Conservation (phyloP, 2,113 vertebrate species). For the Toxotes jaculatrix region DNA sequence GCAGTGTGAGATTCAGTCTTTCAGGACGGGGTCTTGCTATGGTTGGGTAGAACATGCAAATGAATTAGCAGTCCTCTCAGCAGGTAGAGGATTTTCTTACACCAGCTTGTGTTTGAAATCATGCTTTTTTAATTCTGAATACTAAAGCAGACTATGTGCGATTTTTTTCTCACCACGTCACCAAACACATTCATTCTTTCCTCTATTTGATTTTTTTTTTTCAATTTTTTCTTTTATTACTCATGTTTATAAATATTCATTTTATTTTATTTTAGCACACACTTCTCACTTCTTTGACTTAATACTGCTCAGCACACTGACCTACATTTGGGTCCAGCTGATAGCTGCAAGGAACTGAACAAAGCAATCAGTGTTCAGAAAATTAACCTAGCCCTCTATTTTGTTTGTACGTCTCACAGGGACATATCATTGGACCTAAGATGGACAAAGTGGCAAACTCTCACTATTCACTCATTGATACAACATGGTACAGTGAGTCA, state of each 20-base stretch:
- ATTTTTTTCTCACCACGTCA: constrained; percentile 37
- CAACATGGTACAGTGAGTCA: constrained; percentile 18
- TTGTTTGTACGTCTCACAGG: neutral
- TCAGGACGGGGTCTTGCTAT: constrained; percentile 15
- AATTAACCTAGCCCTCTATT: constrained; percentile 7
- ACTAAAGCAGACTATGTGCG: neutral
- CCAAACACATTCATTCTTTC: neutral
- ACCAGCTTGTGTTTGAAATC: constrained; percentile 18
- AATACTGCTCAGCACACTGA: constrained; percentile 1
- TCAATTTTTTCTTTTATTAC: neutral
- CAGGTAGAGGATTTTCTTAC: constrained; percentile 34
- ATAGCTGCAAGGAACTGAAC: neutral
- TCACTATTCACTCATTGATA: constrained; percentile 9
- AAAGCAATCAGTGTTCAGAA: neutral
- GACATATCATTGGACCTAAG: constrained; percentile 4
- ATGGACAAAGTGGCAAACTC: neutral
- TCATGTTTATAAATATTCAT: constrained; percentile 1
- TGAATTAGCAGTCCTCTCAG: constrained; percentile 32
- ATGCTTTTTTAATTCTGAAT: constrained; percentile 21
- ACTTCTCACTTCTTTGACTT: constrained; percentile 20
- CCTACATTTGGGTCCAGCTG: constrained; percentile 16
- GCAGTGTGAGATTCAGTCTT: constrained; percentile 34
- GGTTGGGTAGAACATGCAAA: constrained; percentile 40
- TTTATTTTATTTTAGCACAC: neutral
- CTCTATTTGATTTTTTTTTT: neutral